Evolutionary conservation across 2,113 vertebrate species (phyloP).

Genomic region (Typhlomys cinereus): DNA sequence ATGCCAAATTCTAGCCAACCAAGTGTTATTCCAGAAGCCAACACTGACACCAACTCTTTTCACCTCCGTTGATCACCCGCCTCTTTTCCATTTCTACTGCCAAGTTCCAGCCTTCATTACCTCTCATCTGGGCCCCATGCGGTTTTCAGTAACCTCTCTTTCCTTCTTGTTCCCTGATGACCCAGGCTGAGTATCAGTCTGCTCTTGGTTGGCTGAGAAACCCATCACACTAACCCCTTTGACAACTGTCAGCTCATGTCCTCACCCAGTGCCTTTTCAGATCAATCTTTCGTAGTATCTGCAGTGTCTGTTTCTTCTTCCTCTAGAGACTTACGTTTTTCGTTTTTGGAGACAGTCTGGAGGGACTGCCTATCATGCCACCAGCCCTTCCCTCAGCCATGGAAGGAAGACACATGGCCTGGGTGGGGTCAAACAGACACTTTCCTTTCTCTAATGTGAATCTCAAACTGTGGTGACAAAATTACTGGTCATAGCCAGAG

Average conservation of each 20-base stretch:
- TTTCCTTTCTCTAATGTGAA: slow-evolving; percentile 15
- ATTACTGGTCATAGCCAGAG: neutral
- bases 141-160: neutral
- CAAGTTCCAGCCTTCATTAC: slow-evolving; percentile 39
- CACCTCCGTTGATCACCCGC: neutral
- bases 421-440: neutral
- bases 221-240: neutral
- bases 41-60: neutral
- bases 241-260: neutral
- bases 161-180: slow-evolving; percentile 9
- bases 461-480: slow-evolving; percentile 14
- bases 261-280: neutral
- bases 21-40: neutral
- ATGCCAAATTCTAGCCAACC: neutral
- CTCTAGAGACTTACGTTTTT: neutral
- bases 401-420: neutral
- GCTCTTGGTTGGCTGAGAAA: slow-evolving; percentile 19
- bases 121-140: neutral
- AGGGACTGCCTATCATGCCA: neutral
- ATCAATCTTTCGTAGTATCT: neutral
- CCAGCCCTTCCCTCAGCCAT: neutral
- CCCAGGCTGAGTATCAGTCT: neutral
- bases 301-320: neutral
- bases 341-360: neutral
- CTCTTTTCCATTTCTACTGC: slow-evolving; percentile 54